These are phyloP conservation scores for Phalloptychus januarius DNA, from an alignment of 2,797 vertebrate genomes.

Conservation along the genomic window DNA sequence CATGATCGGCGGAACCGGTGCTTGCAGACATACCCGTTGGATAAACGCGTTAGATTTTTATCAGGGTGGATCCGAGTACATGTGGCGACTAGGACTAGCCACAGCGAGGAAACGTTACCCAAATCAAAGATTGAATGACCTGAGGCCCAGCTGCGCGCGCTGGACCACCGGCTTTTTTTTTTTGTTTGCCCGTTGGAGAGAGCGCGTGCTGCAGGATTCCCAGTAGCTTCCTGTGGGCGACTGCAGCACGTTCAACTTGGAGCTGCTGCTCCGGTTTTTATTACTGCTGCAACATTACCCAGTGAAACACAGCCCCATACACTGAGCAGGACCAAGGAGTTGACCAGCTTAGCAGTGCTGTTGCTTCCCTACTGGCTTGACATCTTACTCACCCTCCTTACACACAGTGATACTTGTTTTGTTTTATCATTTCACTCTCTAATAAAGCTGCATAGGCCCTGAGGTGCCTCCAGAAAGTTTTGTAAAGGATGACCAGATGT, in stretches of 20 bases:
- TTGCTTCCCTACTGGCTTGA: slow-evolving; percentile 40
- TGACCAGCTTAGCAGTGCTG: slow-evolving; percentile 30
- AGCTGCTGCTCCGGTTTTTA: slow-evolving; percentile 25
- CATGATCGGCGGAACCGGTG: slow-evolving; percentile 8
- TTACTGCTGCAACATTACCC: slow-evolving; percentile 40
- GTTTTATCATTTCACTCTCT: slow-evolving; percentile 16
- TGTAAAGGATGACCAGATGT: not conserved
- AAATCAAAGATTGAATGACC: slow-evolving; percentile 63
- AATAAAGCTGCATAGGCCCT: not conserved
- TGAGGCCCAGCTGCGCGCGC: slow-evolving; percentile 58
- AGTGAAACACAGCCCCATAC: slow-evolving; percentile 1
- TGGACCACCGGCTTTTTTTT: slow-evolving; percentile 54
- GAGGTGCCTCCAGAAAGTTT: not conserved
- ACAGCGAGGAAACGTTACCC: not conserved
- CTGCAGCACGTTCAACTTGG: slow-evolving; percentile 68
- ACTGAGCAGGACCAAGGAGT: slow-evolving; percentile 12
- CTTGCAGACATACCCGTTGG: slow-evolving; percentile 8
- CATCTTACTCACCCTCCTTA: slow-evolving; percentile 15
- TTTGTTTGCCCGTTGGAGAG: not conserved
- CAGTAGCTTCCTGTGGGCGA: slow-evolving; percentile 66
- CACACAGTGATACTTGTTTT: slow-evolving; percentile 30
- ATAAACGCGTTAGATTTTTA: slow-evolving; percentile 3
- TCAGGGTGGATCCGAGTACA: not conserved
- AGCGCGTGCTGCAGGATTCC: slow-evolving; percentile 70
- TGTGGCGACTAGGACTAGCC: not conserved